phyloP scores from a whole-genome alignment of 2,113 vertebrate species.

The Arizona elegans region DNA sequence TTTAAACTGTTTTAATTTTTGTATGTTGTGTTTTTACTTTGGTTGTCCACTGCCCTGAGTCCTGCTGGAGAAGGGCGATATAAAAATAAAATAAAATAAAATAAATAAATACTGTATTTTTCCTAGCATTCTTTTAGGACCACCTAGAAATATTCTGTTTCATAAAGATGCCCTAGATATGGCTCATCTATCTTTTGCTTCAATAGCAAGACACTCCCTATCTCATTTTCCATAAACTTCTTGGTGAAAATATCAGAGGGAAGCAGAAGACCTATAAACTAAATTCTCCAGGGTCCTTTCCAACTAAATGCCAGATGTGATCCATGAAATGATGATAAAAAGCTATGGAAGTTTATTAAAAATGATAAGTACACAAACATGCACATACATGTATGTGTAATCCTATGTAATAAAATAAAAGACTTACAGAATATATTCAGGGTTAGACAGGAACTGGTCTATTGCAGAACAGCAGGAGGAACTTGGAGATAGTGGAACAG shows the following conservation, averaged over 20 bases:
- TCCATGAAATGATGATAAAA: not conserved
- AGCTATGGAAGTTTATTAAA: not conserved
- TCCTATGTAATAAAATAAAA: slow-evolving; percentile 61
- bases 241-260: too few species aligned
- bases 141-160: not conserved
- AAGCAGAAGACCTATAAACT: not conserved
- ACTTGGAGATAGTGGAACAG: slow-evolving; percentile 91
- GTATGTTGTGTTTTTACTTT: too few species aligned
- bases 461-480: slow-evolving; percentile 94
- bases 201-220: not conserved
- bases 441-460: slow-evolving; percentile 91
- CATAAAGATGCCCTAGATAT: not conserved
- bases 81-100: too few species aligned
- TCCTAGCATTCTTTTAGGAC: too few species aligned
- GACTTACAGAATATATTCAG: slow-evolving; percentile 73
- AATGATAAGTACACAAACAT: slow-evolving; percentile 23
- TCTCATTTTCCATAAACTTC: not conserved
- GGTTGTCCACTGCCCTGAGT: too few species aligned
- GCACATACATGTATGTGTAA: slow-evolving; percentile 11
- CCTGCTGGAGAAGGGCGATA: too few species aligned
- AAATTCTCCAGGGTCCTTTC: not conserved
- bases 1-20: too few species aligned
- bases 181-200: not conserved
- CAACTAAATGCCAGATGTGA: not conserved
- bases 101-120: not conserved